Evolutionary conservation across 2,888 invertebrate genomes (phyloP).

Genomic region (Meta bourneti): DNA sequence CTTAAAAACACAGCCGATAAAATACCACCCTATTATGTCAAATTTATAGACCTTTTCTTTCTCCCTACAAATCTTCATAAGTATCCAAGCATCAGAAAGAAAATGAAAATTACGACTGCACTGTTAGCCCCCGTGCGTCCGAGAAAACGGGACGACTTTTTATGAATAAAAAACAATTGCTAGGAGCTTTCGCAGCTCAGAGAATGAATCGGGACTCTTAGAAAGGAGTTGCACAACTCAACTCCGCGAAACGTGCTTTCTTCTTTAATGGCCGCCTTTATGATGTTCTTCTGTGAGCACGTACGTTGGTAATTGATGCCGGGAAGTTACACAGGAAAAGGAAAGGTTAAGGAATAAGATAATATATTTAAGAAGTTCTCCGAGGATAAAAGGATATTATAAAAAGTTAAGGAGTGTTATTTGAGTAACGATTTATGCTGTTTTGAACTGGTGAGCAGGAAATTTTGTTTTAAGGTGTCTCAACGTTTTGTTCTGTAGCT

Average conservation of each 20-base stretch:
- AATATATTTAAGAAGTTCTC: slow-evolving; percentile 38
- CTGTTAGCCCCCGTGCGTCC: background rate
- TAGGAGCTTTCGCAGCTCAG: background rate
- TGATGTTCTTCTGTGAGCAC: slow-evolving; percentile 61
- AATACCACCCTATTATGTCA: slow-evolving; percentile 10
- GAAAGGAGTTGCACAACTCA: slow-evolving; percentile 59
- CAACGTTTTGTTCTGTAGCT: background rate
- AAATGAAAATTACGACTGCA: background rate
- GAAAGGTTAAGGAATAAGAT: slow-evolving; percentile 29
- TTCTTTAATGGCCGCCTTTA: slow-evolving; percentile 71
- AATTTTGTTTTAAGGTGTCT: background rate
- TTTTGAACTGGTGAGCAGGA: background rate
- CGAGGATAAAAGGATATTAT: background rate
- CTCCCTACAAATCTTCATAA: slow-evolving; percentile 51
- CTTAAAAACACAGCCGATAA: background rate
- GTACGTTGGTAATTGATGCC: slow-evolving; percentile 57
- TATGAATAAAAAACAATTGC: slow-evolving; percentile 15
- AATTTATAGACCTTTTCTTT: slow-evolving; percentile 27
- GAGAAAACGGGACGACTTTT: no score
- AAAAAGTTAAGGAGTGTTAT: background rate
- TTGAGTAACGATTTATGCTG: slow-evolving; percentile 5
- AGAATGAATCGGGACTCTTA: slow-evolving; percentile 18
- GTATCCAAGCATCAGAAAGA: background rate
- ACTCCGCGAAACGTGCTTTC: slow-evolving; percentile 63
- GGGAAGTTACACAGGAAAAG: slow-evolving; percentile 32